Base-by-base conservation (phyloP, 2,113 vertebrate species). In the Cebus imitator region DNA sequence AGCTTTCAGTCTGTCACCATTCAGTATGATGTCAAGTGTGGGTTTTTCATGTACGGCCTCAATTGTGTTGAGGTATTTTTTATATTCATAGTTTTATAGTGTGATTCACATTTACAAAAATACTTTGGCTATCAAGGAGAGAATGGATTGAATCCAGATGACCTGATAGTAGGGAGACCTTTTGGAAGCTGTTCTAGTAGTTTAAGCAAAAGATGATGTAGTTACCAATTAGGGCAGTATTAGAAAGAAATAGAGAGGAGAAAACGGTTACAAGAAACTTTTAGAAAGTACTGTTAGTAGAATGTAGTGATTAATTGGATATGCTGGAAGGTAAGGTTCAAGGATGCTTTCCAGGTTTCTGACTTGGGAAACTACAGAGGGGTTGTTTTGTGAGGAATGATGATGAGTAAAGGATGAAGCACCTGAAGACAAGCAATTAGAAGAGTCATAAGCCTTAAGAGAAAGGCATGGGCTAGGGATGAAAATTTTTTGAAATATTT, bases 401-500 rank as follows among this genome's bases (percentile, higher is more conserved):
- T 43, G 83, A 70, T 76, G 8, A 89, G 20, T 79, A 92, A 66
- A 93, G 82, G 52, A 68, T 73, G 17, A 75, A 27, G 57, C 16
- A 50, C 10, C 9, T 3, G 68, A 35, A 48, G 32, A 75, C 14
- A 87, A 57, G 14, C 21, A 79, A 84, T 78, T 90, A 68, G 45
- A 81, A 97, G 43, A 90, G 27, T 57, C 70, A 70, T n/a, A 73
- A 43, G 6, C 5, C 50, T 85, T 18, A 78, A 75, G 32, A 64
- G 37, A 96, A 96, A 81, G 20, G 18, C n/a, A 78, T 85, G 21
- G 92, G 84, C 12, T 72, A 1, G 43, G 88, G 78, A 27, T 55
- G 32, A 13, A 93, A 79, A 68, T 73, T 84, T 64, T 64, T 75
- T 87, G 30, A 90, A 96, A 43, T 96, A 87, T 80, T 87, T 96